Evolutionary conservation across 1,140 invertebrate species (phyloP).

Genomic region (Branchinecta lindahli): DNA sequence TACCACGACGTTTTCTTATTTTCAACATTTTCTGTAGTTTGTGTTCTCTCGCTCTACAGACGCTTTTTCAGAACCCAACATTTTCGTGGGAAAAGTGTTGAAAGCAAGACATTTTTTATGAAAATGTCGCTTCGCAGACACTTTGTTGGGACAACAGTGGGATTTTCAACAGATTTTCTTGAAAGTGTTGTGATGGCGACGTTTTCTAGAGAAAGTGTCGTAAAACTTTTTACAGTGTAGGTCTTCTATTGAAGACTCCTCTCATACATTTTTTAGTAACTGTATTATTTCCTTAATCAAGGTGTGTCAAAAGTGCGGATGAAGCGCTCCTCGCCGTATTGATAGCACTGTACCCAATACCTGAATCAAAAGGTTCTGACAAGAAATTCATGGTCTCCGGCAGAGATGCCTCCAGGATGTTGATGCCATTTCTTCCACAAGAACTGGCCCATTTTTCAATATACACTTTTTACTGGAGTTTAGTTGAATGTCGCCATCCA

Average conservation of each 20-base stretch:
- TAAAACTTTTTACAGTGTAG: too few relatives aligned
- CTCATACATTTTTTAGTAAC: neutral
- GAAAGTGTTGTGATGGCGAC: too few relatives aligned
- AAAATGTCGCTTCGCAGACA: too few relatives aligned
- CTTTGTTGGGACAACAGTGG: too few relatives aligned
- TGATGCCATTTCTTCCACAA: neutral
- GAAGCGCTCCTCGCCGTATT: neutral
- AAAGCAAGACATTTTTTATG: too few relatives aligned
- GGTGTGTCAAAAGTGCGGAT: neutral
- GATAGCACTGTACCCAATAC: slow-evolving; percentile 4
- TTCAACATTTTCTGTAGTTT: too few relatives aligned
- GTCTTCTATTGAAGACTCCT: slow-evolving; percentile 1
- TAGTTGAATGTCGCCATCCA: slow-evolving; percentile 1
- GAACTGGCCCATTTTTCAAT: neutral
- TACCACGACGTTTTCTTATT: too few relatives aligned
- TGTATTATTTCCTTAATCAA: neutral
- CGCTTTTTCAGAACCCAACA: too few relatives aligned
- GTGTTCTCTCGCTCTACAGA: too few relatives aligned
- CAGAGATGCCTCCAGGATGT: neutral
- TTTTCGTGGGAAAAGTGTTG: too few relatives aligned
- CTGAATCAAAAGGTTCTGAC: neutral
- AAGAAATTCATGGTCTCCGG: neutral
- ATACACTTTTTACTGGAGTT: neutral
- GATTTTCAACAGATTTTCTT: too few relatives aligned
- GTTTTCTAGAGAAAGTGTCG: too few relatives aligned